phyloP scores from a whole-genome alignment of 2,113 vertebrate species.

The Acrocephalus arundinaceus region DNA sequence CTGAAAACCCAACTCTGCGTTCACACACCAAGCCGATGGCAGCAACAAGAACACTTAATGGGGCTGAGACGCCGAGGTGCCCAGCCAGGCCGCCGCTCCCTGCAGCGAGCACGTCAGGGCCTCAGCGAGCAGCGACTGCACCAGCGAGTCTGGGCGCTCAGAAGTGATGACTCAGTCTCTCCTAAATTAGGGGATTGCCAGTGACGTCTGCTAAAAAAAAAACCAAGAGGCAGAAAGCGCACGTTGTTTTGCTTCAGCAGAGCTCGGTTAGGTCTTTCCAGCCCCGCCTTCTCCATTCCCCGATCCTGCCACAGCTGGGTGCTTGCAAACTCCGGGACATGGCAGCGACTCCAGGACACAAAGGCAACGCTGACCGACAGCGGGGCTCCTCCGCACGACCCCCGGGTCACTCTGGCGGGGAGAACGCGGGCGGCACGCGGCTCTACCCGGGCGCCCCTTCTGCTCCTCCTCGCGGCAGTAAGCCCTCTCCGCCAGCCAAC shows the following conservation, averaged over 20 bases:
- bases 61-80: background rate
- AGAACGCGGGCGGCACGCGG: background rate
- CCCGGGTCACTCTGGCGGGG: too few relatives aligned
- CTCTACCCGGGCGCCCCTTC: background rate
- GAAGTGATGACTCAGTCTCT: background rate
- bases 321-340: too few relatives aligned
- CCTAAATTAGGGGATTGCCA: constrained; percentile 12
- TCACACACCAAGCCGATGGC: background rate
- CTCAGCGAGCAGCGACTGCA: background rate
- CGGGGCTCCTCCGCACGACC: background rate
- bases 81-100: background rate
- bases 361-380: background rate
- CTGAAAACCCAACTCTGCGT: background rate
- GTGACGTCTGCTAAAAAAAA: background rate
- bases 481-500: background rate
- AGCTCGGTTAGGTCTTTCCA: background rate
- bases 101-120: background rate
- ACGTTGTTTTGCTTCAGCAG: background rate
- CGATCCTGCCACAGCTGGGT: too few relatives aligned
- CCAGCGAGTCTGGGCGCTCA: background rate
- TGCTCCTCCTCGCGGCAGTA: background rate
- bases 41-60: background rate
- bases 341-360: background rate
- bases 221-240: background rate
- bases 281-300: background rate